Base-by-base conservation (phyloP, 2,888 invertebrate species). In the Proisotoma minuta region DNA sequence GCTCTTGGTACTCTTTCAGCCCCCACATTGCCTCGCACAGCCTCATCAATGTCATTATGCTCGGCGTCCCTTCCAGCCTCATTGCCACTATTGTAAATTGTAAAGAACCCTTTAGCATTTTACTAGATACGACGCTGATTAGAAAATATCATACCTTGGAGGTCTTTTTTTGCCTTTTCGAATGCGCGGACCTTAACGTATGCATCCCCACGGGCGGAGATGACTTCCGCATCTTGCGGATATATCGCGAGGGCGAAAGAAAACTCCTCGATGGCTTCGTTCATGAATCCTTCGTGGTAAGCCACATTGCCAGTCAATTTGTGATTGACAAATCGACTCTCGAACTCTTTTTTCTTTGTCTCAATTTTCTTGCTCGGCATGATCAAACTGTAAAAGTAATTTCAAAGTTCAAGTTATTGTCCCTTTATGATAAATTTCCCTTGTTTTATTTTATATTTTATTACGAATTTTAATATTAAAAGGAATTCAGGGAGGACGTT, bases 231-330 rank as follows among this genome's bases (percentile, higher is more conserved):
- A 34, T 39, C 39, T 8, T 18, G 10, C 18, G 51, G 51, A 3
- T 15, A 20, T 10, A 29, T 54, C 22, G n/a, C 39, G 39, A 54
- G 20, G 10, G 23, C 34, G n/a, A 18, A 3, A 4, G 27, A 20
- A 29, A 20, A 54, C 15, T 29, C 8, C 4, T 39, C 20, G 29
- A 54, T 54, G 3, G 53, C 53, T 34, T 39, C 18, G 20, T 18
- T 4, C 39, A 54, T 29, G 10, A 20, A 18, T 2, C 39, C 53
- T 2, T 34, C 23, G 8, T 34, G 3, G 20, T 34, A 54, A 2
- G 39, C n/a, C 2, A 34, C 22, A 39, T 54, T 54, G 12, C 53
- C 53, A 43, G 43, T n/a, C n/a, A n/a, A n/a, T n/a, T n/a, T n/a
- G n/a, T n/a, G 43, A 5, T 5, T 43, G 43, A 43, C 5, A 43